Percentiles rank a stretch among this genome's conserved stretches.
phyloP scores from a whole-genome alignment of 1,140 invertebrate genomes.

The Penaeus japonicus region DNA sequence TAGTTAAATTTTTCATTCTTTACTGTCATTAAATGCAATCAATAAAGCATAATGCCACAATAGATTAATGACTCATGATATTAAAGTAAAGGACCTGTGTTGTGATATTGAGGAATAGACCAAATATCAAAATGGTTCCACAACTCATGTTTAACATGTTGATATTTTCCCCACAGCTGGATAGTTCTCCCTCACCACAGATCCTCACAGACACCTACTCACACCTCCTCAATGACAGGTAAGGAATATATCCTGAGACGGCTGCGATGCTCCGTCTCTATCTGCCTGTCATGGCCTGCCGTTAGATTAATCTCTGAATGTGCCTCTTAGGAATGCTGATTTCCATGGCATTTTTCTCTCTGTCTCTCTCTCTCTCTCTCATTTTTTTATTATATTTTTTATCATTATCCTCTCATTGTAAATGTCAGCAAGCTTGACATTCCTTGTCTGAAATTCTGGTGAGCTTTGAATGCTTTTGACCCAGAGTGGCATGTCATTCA shows the following conservation, averaged over 20 bases:
- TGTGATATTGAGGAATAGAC: not conserved
- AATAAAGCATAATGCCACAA: too few relatives aligned
- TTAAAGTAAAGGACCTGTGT: too few relatives aligned
- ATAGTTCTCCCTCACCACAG: conserved; percentile 43
- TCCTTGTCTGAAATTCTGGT: too few relatives aligned
- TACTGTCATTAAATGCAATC: too few relatives aligned
- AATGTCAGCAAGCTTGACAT: too few relatives aligned
- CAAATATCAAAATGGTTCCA: not conserved
- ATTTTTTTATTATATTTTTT: not conserved
- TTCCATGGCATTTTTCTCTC: not conserved
- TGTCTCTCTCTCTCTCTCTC: not conserved
- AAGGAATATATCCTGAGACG: not conserved
- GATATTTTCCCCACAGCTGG: conserved; percentile 25
- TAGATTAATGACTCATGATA: too few relatives aligned
- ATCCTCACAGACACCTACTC: conserved; percentile 43
- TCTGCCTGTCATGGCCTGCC: not conserved
- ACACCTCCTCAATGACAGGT: conserved; percentile 50
- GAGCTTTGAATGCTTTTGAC: too few relatives aligned
- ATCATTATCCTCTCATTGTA: not conserved
- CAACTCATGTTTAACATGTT: not conserved
- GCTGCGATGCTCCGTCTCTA: not conserved
- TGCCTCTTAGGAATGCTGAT: not conserved
- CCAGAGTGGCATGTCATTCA: too few relatives aligned
- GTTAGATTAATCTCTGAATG: not conserved
- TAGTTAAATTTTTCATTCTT: too few relatives aligned